Base-by-base conservation (phyloP, 92 coral and sea anemone genomes). In the Palythoa heliodiscus region DNA sequence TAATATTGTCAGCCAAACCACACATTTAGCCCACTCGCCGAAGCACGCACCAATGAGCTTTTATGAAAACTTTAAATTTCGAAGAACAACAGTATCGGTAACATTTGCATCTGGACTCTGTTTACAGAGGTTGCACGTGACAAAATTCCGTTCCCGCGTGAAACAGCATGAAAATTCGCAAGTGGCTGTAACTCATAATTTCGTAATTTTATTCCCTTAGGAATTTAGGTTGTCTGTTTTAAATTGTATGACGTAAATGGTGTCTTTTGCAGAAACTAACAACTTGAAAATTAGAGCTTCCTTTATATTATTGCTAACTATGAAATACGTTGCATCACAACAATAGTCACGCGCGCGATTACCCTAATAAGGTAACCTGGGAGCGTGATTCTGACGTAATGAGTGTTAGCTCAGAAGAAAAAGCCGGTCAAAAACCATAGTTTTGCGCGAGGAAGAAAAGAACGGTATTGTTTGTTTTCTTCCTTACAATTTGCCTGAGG, bases 381-480 rank as follows among this genome's bases (percentile, higher is more conserved):
- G 64, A 74, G 84, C 73, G 74, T 80, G 84, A 64, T 80, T 68
- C 73, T 80, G 84, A 80, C 84, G 84, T 66, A 66, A 80, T 47
- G 66, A 76, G 79, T 53, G 25, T 48, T 47, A 66, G 43, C 12
- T 52, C 7, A 5, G 67, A 25, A 17, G 53, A 23, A 38, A 55
- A 55, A 77, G 84, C 84, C 84, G 84, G 84, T 47, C 84, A 40
- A 79, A 43, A 73, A 15, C 19, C 20, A 19, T 17, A 58, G 1
- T 3, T 11, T 53, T 12, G 10, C 1, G 13, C 14, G 84, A 19
- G 4, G 43, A 40, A 24, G 55, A 4, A 15, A 20, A 61, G 37
- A 50, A 5, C 37, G 63, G 23, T 5, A 16, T 23, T 53, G 20
- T 53, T 53, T 15, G 1, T 76, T 76, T 53, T n/a, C 5, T 50